Evolutionary conservation across 2,888 invertebrate species (phyloP).

Genomic region (Apodemia zela): DNA sequence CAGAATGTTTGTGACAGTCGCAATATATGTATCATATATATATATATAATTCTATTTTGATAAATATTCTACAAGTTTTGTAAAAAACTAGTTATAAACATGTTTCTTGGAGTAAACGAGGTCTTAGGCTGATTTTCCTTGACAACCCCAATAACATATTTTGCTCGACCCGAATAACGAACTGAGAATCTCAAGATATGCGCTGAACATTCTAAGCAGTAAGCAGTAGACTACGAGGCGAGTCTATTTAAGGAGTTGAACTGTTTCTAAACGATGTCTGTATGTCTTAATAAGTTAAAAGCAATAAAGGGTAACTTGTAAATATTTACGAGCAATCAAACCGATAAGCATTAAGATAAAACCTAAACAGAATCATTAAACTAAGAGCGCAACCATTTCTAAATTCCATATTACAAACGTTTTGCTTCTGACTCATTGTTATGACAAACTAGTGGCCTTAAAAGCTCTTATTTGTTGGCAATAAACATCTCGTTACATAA

Average conservation of each 20-base stretch:
- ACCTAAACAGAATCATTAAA: slow-evolving; percentile 6
- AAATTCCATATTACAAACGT: slow-evolving; percentile 6
- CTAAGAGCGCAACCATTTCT: slow-evolving; percentile 14
- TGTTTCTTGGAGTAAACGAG: too few relatives aligned
- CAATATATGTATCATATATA: too few relatives aligned
- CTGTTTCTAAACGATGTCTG: not conserved
- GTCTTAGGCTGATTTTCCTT: too few relatives aligned
- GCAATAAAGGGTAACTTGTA: slow-evolving; percentile 7
- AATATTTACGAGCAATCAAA: slow-evolving; percentile 11
- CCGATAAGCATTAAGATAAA: slow-evolving; percentile 8
- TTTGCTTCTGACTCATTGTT: slow-evolving; percentile 9
- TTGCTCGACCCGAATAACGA: not conserved
- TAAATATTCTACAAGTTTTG: too few relatives aligned
- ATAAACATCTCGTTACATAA: slow-evolving; percentile 9
- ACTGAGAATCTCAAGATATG: too few relatives aligned
- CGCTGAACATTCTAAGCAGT: not conserved
- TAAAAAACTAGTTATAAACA: too few relatives aligned
- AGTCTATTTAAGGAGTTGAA: not conserved
- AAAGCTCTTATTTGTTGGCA: slow-evolving; percentile 15
- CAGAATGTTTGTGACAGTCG: too few relatives aligned
- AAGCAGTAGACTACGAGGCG: not conserved
- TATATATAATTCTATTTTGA: too few relatives aligned
- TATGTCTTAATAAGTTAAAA: slow-evolving; percentile 13
- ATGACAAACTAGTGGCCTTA: slow-evolving; percentile 4
- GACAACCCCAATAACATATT: not conserved